Evolutionary conservation across 2,888 invertebrate genomes (phyloP), one percentile per base, ranked within the genome.

Genomic region (Trypoxylon attenuatum): DNA sequence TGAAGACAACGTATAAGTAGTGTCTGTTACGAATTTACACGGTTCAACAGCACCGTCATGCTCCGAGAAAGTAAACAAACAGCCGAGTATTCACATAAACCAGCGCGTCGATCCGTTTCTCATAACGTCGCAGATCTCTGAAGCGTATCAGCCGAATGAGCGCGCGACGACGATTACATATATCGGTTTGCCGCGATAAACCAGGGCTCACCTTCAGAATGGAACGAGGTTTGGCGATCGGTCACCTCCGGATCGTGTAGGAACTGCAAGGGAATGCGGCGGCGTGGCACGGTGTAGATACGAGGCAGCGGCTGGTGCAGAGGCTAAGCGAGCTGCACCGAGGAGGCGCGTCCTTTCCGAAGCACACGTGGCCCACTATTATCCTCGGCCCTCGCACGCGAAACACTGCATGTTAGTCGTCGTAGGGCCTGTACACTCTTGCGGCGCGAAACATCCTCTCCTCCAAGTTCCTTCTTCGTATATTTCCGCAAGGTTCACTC

Each of bases 321-420:
- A 41, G 22, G 27, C 52, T n/a, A 49, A 27, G 49, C 38, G 50
- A 27, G 29, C 38, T 10, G n/a, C n/a, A n/a, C n/a, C n/a, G n/a
- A n/a, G n/a, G n/a, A n/a, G n/a, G 23, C 27, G 47, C 47, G 60
- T 53, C 27, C 43, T 58, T 42, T 47, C 15, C 45, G 8, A 45
- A 29, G 54, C 39, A 63, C 77, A 77, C 77, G 66, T 71, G 71
- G 66, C 56, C 49, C 43, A 50, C 45, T 47, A 57, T 56, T 16
- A 29, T 43, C 19, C 16, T 59, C 45, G 52, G 27, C 41, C 19
- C 16, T 59, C 45, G 52, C 60, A 38, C 47, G 51, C 46, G 49
- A 63, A 19, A 43, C 58, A 62, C 64, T 51, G 61, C 57, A 64
- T 72, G 55, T 60, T 59, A 60, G 46, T 19, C 50, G 56, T 51